Evolutionary conservation across 2,888 invertebrate genomes (phyloP).

Genomic region (Morpho deidamia): DNA sequence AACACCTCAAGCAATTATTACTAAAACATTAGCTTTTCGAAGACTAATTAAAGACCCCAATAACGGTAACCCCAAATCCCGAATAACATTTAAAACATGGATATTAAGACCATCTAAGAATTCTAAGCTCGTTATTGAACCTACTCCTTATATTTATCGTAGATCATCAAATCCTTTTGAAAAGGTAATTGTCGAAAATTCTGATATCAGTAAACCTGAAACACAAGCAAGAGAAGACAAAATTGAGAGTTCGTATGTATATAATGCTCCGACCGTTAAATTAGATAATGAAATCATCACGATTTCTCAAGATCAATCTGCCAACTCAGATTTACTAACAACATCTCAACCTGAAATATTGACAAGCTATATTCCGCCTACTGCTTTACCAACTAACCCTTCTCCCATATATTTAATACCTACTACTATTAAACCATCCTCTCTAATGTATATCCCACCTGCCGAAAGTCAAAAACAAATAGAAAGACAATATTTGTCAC

Average conservation of each 20-base stretch:
- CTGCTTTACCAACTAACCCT: slow-evolving; percentile 43
- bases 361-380: slow-evolving; percentile 33
- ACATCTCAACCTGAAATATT: slow-evolving; percentile 10
- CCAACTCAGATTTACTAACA: slow-evolving; percentile 21
- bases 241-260: slow-evolving; percentile 1
- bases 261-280: slow-evolving; percentile 27
- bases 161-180: slow-evolving; percentile 41
- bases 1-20: slow-evolving; percentile 50
- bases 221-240: background rate
- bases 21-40: slow-evolving; percentile 59
- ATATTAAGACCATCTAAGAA: slow-evolving; percentile 61
- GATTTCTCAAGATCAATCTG: slow-evolving; percentile 31
- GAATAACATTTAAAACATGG: slow-evolving; percentile 68
- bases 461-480: slow-evolving; percentile 30
- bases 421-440: slow-evolving; percentile 50
- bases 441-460: slow-evolving; percentile 52
- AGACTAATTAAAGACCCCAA: slow-evolving; percentile 52
- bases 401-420: slow-evolving; percentile 48
- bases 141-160: slow-evolving; percentile 48
- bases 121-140: slow-evolving; percentile 43
- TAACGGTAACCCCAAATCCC: slow-evolving; percentile 52
- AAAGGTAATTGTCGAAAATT: slow-evolving; percentile 35
- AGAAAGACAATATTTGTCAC: slow-evolving; percentile 46
- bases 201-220: background rate
- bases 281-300: slow-evolving; percentile 37